phyloP scores from a whole-genome alignment of 2,888 invertebrate genomes.

The Cynaeus angustus region DNA sequence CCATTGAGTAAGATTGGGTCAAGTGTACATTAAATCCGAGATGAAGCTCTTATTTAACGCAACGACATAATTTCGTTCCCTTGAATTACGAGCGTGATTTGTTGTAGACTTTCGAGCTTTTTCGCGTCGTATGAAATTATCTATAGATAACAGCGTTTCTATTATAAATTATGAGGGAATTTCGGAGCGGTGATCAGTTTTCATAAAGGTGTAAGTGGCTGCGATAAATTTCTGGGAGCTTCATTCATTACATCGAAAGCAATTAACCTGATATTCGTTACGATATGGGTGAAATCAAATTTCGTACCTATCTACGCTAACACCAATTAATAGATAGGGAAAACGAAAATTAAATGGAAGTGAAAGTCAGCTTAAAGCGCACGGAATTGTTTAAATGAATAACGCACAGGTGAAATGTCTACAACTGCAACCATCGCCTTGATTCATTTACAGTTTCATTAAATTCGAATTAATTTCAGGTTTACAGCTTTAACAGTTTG shows the following conservation, averaged over 20 bases:
- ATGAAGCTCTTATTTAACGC: slow-evolving; percentile 23
- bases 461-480: no score
- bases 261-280: slow-evolving; percentile 17
- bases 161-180: slow-evolving; percentile 4
- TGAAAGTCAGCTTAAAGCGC: background rate
- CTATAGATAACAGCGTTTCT: background rate
- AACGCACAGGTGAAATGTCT: no score
- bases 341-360: slow-evolving; percentile 9
- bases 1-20: slow-evolving; percentile 25
- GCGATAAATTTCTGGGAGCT: slow-evolving; percentile 17
- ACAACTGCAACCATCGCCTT: no score
- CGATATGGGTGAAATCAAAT: slow-evolving; percentile 27
- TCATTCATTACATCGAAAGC: slow-evolving; percentile 15
- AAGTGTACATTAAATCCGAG: slow-evolving; percentile 29
- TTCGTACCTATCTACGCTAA: slow-evolving; percentile 17
- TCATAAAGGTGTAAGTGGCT: slow-evolving; percentile 20
- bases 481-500: no score
- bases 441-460: no score
- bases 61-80: slow-evolving; percentile 8
- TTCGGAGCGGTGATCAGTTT: slow-evolving; percentile 8
- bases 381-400: no score
- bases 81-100: slow-evolving; percentile 18
- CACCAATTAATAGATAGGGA: slow-evolving; percentile 15
- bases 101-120: background rate
- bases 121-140: no score